A percentile compares a stretch with the other conserved stretches of the same genome.
phyloP scores from a whole-genome alignment of 2,888 invertebrate species.

The Drosophila conformis region DNA sequence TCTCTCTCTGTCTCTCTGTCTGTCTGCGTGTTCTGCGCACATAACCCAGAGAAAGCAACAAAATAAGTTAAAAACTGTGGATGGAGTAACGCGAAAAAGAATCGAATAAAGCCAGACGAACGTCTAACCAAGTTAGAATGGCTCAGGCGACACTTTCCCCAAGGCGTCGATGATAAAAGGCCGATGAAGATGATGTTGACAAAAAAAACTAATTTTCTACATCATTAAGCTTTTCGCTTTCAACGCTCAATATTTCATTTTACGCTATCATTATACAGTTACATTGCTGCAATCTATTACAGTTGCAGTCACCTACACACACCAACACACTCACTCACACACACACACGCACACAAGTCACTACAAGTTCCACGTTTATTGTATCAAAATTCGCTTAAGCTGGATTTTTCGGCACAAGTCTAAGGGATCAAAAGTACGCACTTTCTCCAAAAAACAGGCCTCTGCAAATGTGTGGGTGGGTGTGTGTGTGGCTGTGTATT shows the following conservation, averaged over 20 bases:
- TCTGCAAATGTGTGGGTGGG: background rate
- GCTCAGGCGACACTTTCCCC: constrained; percentile 34
- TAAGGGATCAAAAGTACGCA: constrained; percentile 24
- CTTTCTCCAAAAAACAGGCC: background rate
- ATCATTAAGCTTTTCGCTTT: constrained; percentile 73
- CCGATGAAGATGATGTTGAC: constrained; percentile 8
- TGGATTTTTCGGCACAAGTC: constrained; percentile 14
- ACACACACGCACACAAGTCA: constrained; percentile 1
- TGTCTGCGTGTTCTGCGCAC: constrained; percentile 60
- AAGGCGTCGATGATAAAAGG: constrained; percentile 17
- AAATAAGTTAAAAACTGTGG: constrained; percentile 51
- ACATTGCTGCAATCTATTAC: constrained; percentile 35
- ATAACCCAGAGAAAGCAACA: constrained; percentile 81
- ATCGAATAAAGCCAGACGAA: constrained; percentile 41
- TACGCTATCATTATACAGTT: constrained; percentile 14
- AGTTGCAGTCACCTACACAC: constrained; percentile 5
- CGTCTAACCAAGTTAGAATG: constrained; percentile 51
- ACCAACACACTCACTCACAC: constrained; percentile 4
- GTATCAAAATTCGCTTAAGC: constrained; percentile 25
- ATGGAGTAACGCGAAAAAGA: constrained; percentile 20
- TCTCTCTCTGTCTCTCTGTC: constrained; percentile 1
- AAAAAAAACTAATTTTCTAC: constrained; percentile 75
- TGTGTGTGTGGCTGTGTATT: background rate
- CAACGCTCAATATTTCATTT: constrained; percentile 32
- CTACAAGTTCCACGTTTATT: constrained; percentile 2